Percentiles rank a stretch among this genome's conserved stretches.
Evolutionary conservation across 2,888 invertebrate species (phyloP).

Genomic region (Agrilus biguttatus): DNA sequence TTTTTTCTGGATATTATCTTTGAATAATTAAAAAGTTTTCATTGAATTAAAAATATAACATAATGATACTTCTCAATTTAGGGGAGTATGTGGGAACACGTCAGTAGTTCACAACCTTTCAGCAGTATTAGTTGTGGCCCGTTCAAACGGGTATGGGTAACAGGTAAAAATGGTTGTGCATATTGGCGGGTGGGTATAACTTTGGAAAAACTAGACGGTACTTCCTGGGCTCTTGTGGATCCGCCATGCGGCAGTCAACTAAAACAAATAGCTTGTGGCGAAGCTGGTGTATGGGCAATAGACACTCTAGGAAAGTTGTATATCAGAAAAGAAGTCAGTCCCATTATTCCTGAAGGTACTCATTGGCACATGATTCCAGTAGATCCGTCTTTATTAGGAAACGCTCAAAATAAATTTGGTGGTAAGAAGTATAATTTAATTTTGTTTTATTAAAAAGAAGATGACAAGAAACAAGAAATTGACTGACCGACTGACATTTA

Average conservation of each 20-base stretch:
- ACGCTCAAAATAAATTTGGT: slow-evolving; percentile 8
- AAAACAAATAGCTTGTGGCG: slow-evolving; percentile 61
- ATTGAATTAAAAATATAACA: no score
- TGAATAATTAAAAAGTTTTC: no score
- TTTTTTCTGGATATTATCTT: no score
- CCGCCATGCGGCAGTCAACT: slow-evolving; percentile 48
- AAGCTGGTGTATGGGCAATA: slow-evolving; percentile 65
- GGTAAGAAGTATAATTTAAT: neutral
- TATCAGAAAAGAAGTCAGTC: slow-evolving; percentile 63
- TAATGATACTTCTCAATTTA: slow-evolving; percentile 20
- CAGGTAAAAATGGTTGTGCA: slow-evolving; percentile 73
- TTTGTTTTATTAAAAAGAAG: neutral
- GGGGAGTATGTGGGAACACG: slow-evolving; percentile 68
- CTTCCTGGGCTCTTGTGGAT: slow-evolving; percentile 69
- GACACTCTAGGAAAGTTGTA: slow-evolving; percentile 59
- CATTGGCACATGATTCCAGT: slow-evolving; percentile 62
- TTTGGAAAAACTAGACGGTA: slow-evolving; percentile 46
- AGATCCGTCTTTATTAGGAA: slow-evolving; percentile 40
- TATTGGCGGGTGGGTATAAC: slow-evolving; percentile 68
- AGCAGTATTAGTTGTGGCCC: slow-evolving; percentile 60
- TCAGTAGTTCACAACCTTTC: slow-evolving; percentile 67
- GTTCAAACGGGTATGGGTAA: slow-evolving; percentile 63
- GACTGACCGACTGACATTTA: no score
- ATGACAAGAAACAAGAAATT: no score
- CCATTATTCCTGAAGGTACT: slow-evolving; percentile 66